Evolutionary conservation across 2,113 vertebrate species (phyloP).

Genomic region (Acinonyx jubatus): DNA sequence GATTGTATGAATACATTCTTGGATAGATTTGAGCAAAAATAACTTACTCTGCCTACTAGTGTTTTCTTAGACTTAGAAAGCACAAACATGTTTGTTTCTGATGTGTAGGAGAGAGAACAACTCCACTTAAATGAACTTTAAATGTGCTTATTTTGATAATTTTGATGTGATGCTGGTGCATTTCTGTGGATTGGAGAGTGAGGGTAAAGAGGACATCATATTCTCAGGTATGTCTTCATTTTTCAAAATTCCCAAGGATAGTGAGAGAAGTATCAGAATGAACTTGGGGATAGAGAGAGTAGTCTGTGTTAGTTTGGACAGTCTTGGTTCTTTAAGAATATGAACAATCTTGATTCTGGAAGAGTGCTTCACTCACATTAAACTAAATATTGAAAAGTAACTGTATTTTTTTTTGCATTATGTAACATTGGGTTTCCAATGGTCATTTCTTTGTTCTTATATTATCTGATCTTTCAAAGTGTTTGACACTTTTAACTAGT

Average conservation of each 20-base stretch:
- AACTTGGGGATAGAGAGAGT: neutral
- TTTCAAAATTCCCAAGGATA: neutral
- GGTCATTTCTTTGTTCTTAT: neutral
- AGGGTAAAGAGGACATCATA: neutral
- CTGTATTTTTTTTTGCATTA: neutral
- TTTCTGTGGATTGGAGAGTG: neutral
- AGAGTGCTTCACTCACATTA: neutral
- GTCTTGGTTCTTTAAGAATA: neutral
- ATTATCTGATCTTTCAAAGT: neutral
- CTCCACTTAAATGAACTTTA: neutral
- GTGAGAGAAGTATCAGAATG: neutral
- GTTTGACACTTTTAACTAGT: neutral
- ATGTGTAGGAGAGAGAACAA: neutral
- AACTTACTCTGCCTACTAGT: neutral
- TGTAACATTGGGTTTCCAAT: neutral
- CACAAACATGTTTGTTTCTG: neutral
- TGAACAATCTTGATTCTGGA: neutral
- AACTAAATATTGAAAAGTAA: neutral
- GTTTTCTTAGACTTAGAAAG: neutral
- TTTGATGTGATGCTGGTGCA: neutral
- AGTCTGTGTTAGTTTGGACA: neutral
- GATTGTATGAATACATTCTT: neutral
- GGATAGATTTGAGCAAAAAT: constrained; percentile 11
- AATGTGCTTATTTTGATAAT: neutral
- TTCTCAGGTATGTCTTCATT: neutral